phyloP scores from a whole-genome alignment of 1,140 invertebrate species.

The Octopus bimaculoides region DNA sequence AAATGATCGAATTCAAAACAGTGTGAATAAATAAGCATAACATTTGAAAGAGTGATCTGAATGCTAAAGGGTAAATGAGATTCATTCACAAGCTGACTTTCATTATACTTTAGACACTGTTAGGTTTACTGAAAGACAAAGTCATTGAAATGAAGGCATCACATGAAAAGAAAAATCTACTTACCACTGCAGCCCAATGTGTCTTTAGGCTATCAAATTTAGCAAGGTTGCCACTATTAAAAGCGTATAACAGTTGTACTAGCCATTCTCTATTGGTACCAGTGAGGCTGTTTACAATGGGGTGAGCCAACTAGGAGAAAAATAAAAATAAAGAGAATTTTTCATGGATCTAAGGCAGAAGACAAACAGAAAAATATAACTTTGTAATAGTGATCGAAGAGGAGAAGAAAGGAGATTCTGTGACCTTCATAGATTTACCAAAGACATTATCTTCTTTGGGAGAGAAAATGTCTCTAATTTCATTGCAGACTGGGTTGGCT shows the following conservation, averaged over 20 bases:
- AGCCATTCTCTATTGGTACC: constrained; percentile 85
- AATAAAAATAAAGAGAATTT: constrained; percentile 3
- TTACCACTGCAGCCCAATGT: constrained; percentile 70
- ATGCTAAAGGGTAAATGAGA: no score
- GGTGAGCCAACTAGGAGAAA: constrained; percentile 77
- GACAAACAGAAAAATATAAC: no score
- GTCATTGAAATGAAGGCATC: neutral
- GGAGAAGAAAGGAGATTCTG: neutral
- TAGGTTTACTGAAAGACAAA: neutral
- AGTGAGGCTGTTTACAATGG: constrained; percentile 81
- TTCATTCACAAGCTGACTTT: no score
- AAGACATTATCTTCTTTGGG: no score
- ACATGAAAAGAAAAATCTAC: neutral
- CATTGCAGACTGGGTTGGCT: no score
- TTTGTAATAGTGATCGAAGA: neutral
- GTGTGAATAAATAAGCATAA: no score
- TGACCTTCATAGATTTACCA: no score
- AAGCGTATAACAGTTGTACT: constrained; percentile 83
- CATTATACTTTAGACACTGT: no score
- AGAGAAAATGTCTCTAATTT: no score
- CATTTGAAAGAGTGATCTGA: no score
- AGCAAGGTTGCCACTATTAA: constrained; percentile 86
- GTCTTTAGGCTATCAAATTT: constrained; percentile 80
- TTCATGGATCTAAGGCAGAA: neutral
- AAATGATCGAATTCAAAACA: no score